Evolutionary conservation across 2,113 vertebrate species (phyloP).

Genomic region (Cavia porcellus): DNA sequence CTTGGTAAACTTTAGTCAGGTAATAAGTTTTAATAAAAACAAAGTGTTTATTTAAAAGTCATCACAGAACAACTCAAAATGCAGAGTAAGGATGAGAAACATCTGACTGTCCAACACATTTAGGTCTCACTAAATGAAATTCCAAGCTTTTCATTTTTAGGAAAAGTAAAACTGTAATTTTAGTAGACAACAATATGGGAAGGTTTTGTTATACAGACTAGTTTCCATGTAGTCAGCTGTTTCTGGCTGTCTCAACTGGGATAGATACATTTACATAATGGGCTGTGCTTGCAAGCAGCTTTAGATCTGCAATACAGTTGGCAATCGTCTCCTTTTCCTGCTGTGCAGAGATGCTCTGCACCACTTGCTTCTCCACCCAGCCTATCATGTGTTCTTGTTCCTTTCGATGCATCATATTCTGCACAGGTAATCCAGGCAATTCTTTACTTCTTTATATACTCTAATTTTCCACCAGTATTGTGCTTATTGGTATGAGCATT

Average conservation of each 20-base stretch:
- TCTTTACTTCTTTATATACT: too few relatives aligned
- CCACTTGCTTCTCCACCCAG: too few relatives aligned
- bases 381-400: too few relatives aligned
- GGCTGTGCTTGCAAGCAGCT: conserved; percentile 89
- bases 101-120: too few relatives aligned
- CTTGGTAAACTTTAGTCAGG: too few relatives aligned
- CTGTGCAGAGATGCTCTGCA: too few relatives aligned
- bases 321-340: conserved; percentile 97
- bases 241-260: background rate
- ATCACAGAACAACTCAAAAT: too few relatives aligned
- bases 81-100: too few relatives aligned
- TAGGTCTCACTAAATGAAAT: conserved; percentile 14
- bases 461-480: background rate
- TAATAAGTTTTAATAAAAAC: too few relatives aligned
- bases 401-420: too few relatives aligned
- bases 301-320: conserved; percentile 97
- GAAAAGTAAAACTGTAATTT: conserved; percentile 35
- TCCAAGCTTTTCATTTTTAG: conserved; percentile 33
- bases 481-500: background rate
- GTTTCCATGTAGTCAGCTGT: conserved; percentile 37
- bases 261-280: conserved; percentile 53
- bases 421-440: too few relatives aligned
- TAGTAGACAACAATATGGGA: conserved; percentile 9
- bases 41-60: too few relatives aligned
- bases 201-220: conserved; percentile 62